A percentile compares a stretch with the other conserved stretches of the same genome.
phyloP scores from a whole-genome alignment of 2,113 vertebrate species.

The Hemiprocne comata region DNA sequence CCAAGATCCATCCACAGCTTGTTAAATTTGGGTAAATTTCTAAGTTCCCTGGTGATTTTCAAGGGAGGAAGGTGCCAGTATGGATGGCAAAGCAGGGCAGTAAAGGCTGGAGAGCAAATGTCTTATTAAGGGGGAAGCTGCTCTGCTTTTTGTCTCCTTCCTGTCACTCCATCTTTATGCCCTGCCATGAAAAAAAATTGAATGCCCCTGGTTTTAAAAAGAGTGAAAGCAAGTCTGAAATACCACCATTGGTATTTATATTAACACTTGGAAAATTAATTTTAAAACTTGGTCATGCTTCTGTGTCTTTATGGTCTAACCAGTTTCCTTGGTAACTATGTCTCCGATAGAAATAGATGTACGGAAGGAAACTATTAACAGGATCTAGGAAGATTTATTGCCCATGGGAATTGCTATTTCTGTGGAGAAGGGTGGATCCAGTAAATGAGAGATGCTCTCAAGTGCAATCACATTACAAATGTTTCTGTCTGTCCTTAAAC shows the following conservation, averaged over 20 bases:
- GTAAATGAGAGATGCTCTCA: background rate
- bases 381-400: background rate
- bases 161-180: background rate
- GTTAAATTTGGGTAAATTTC: background rate
- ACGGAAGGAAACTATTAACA: background rate
- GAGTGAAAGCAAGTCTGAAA: background rate
- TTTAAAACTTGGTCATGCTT: background rate
- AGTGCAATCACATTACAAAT: background rate
- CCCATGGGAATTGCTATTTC: background rate
- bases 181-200: background rate
- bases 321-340: background rate
- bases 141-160: background rate
- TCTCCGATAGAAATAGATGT: background rate
- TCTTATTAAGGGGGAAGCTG: background rate
- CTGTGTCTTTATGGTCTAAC: background rate
- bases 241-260: background rate
- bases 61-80: background rate
- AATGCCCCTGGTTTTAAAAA: background rate
- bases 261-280: background rate
- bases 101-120: background rate
- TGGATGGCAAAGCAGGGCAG: background rate
- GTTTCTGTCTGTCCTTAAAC: background rate
- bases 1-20: background rate
- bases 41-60: background rate
- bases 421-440: background rate